A percentile compares a stretch with the other conserved stretches of the same genome.
phyloP scores from a whole-genome alignment of 2,888 invertebrate genomes.

The Nudaria mundana region DNA sequence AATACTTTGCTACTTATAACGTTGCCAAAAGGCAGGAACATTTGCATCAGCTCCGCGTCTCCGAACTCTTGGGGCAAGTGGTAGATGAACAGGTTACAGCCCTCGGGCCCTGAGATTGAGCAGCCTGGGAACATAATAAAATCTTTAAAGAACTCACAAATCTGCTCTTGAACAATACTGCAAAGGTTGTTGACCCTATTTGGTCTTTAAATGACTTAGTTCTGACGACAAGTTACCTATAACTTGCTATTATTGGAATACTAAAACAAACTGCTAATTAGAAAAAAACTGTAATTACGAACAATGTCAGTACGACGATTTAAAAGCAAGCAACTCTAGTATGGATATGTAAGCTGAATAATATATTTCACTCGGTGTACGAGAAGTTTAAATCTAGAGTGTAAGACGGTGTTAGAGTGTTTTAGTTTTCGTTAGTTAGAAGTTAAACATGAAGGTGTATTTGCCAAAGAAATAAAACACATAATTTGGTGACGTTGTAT shows the following conservation, averaged over 20 bases:
- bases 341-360: too few relatives aligned
- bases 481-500: conserved; percentile 4
- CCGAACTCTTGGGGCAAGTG: conserved; percentile 99
- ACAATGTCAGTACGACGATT: too few relatives aligned
- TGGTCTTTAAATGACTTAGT: not conserved
- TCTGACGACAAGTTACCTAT: too few relatives aligned
- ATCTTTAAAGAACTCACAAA: conserved; percentile 85
- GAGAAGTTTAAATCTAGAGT: too few relatives aligned
- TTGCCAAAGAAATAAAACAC: conserved; percentile 59
- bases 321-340: too few relatives aligned
- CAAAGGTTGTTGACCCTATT: conserved; percentile 4
- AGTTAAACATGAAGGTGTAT: too few relatives aligned
- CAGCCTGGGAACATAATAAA: conserved; percentile 91
- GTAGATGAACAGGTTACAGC: conserved; percentile 99
- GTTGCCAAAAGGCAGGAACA: conserved; percentile 99
- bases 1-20: conserved; percentile 99
- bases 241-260: too few relatives aligned
- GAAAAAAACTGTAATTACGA: too few relatives aligned
- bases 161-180: conserved; percentile 63
- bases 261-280: too few relatives aligned
- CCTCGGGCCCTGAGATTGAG: conserved; percentile 98
- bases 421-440: too few relatives aligned
- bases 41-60: conserved; percentile 99
- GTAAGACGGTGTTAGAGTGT: too few relatives aligned
- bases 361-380: too few relatives aligned